Conservation (phyloP, 2,888 invertebrate genomes). For the Amaurobius ferox region DNA sequence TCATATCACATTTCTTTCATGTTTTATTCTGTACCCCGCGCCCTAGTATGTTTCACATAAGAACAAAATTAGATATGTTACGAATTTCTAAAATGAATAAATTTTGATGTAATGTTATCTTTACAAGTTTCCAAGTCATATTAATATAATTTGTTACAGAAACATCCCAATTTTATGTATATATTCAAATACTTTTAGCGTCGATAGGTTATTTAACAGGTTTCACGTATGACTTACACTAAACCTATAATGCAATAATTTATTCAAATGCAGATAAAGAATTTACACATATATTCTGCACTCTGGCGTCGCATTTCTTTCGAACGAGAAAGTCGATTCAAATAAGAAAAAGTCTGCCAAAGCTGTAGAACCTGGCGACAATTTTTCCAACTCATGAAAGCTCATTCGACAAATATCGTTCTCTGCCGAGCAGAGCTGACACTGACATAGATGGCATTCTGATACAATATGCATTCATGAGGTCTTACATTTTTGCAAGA, state of each 20-base stretch:
- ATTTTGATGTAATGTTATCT: no score
- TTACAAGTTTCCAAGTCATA: no score
- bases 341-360: not conserved
- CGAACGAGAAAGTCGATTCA: not conserved
- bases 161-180: no score
- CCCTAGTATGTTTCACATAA: no score
- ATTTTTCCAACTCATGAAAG: constrained; percentile 45
- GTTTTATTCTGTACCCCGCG: no score
- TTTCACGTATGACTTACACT: no score
- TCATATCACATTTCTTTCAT: no score
- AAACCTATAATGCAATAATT: not conserved
- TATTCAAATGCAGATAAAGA: not conserved
- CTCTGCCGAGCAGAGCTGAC: constrained; percentile 36
- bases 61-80: no score
- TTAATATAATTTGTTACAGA: no score
- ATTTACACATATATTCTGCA: not conserved
- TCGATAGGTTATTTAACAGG: no score
- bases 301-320: not conserved
- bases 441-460: constrained; percentile 39
- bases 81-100: no score
- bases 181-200: no score
- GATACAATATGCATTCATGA: constrained; percentile 66
- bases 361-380: not conserved
- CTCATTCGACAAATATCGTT: constrained; percentile 57
- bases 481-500: constrained; percentile 36